phyloP scores from a whole-genome alignment of 2,888 invertebrate genomes.

The Eristalis tenax region DNA sequence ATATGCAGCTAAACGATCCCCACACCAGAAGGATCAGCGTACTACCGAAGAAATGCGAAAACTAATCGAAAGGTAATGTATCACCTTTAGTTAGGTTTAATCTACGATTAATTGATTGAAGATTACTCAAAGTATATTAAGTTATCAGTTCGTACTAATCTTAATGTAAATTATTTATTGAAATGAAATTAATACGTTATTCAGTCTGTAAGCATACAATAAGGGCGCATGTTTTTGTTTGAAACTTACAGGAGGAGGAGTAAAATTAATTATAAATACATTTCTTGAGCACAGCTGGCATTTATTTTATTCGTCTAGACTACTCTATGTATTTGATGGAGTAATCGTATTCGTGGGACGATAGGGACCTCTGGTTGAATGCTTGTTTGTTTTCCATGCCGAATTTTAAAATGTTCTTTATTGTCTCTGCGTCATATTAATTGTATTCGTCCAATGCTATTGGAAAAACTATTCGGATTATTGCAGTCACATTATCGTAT shows the following conservation, averaged over 20 bases:
- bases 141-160: conserved; percentile 38
- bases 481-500: too few species aligned
- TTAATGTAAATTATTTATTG: conserved; percentile 12
- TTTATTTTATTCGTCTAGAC: too few species aligned
- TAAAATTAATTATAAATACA: not conserved
- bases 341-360: too few species aligned
- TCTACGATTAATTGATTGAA: conserved; percentile 43
- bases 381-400: too few species aligned
- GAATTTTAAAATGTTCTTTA: too few species aligned
- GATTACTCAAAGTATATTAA: conserved; percentile 12
- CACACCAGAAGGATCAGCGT: conserved; percentile 93
- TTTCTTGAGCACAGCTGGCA: not conserved
- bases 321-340: too few species aligned
- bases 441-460: too few species aligned
- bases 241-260: conserved; percentile 34
- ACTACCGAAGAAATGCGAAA: conserved; percentile 98
- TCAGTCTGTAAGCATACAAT: conserved; percentile 21
- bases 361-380: too few species aligned
- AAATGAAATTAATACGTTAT: conserved; percentile 2
- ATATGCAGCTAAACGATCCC: conserved; percentile 84
- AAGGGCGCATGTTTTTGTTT: conserved; percentile 79
- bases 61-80: conserved; percentile 97
- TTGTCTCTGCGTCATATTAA: too few species aligned
- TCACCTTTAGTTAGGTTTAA: conserved; percentile 58
- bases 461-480: too few species aligned